These are phyloP conservation scores for Ceyx melanurus DNA, from an alignment of 2,113 vertebrate species.

Conservation along the genomic window DNA sequence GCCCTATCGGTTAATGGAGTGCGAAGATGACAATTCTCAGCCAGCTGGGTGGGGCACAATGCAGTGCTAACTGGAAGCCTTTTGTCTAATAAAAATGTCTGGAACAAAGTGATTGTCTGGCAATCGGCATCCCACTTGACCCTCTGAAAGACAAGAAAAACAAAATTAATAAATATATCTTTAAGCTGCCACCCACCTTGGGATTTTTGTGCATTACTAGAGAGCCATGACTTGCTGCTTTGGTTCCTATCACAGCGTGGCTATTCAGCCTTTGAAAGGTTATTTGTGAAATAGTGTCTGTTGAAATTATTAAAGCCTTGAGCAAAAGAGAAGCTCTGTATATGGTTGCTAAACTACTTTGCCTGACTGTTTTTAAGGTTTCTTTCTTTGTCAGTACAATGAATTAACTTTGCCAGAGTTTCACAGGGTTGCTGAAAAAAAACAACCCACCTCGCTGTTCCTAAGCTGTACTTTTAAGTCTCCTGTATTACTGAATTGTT, in stretches of 20 bases:
- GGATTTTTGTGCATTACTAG: neutral
- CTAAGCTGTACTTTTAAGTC: slow-evolving; percentile 12
- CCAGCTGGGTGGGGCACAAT: slow-evolving; percentile 53
- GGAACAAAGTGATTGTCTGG: slow-evolving; percentile 36
- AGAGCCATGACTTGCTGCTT: neutral
- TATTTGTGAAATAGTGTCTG: neutral
- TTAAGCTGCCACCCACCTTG: neutral
- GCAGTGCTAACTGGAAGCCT: slow-evolving; percentile 51
- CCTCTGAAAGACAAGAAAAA: slow-evolving; percentile 16
- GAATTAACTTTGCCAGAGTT: slow-evolving; percentile 21
- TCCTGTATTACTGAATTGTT: slow-evolving; percentile 43
- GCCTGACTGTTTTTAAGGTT: neutral
- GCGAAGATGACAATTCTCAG: slow-evolving; percentile 23
- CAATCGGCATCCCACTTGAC: slow-evolving; percentile 31
- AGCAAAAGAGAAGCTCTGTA: neutral
- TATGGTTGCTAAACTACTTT: neutral
- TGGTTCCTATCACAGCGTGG: neutral
- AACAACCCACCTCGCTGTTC: neutral
- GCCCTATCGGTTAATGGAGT: slow-evolving; percentile 5
- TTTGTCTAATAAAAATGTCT: slow-evolving; percentile 62
- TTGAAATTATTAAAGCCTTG: neutral
- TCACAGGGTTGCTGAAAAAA: neutral
- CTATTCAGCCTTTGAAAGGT: neutral
- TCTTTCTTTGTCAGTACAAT: neutral
- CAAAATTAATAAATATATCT: neutral